Percentiles rank a stretch among this genome's conserved stretches.
phyloP scores from a whole-genome alignment of 1,140 invertebrate genomes.

The Polyergus mexicanus region DNA sequence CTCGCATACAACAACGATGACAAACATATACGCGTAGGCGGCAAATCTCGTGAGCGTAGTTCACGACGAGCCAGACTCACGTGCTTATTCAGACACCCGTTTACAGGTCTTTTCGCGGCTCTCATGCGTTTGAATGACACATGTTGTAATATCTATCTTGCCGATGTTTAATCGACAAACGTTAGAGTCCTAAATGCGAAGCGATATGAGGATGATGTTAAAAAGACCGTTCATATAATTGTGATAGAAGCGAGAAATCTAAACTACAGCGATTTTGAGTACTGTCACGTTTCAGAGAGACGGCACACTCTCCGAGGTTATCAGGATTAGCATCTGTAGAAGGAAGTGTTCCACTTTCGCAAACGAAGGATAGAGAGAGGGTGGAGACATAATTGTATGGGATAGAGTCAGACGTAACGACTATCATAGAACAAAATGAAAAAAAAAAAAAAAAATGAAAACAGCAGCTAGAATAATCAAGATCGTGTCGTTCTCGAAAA shows the following conservation, averaged over 20 bases:
- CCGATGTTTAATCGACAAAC: slow-evolving; percentile 50
- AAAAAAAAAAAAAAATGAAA: background rate
- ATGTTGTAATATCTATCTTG: slow-evolving; percentile 53
- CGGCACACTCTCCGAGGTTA: slow-evolving; percentile 71
- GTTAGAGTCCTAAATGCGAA: slow-evolving; percentile 27
- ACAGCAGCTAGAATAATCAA: slow-evolving; percentile 19
- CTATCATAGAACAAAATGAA: slow-evolving; percentile 1
- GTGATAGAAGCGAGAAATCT: slow-evolving; percentile 27
- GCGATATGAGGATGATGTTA: slow-evolving; percentile 6
- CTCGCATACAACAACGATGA: background rate
- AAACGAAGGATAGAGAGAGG: slow-evolving; percentile 64
- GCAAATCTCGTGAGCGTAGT: slow-evolving; percentile 44
- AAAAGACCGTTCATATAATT: slow-evolving; percentile 6
- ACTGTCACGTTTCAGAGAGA: slow-evolving; percentile 63
- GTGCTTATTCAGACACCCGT: slow-evolving; percentile 27
- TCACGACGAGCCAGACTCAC: slow-evolving; percentile 54
- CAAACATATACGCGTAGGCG: slow-evolving; percentile 22
- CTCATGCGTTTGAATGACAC: slow-evolving; percentile 29
- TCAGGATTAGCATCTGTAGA: slow-evolving; percentile 79
- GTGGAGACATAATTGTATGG: slow-evolving; percentile 64
- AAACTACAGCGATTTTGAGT: slow-evolving; percentile 55
- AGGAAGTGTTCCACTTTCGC: slow-evolving; percentile 81
- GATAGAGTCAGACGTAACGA: slow-evolving; percentile 49
- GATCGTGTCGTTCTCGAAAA: slow-evolving; percentile 40
- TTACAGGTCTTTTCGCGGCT: slow-evolving; percentile 29